A percentile compares a stretch with the other conserved stretches of the same genome.
Evolutionary conservation across 2,888 invertebrate species (phyloP).

Genomic region (Phyto melanocephala): DNA sequence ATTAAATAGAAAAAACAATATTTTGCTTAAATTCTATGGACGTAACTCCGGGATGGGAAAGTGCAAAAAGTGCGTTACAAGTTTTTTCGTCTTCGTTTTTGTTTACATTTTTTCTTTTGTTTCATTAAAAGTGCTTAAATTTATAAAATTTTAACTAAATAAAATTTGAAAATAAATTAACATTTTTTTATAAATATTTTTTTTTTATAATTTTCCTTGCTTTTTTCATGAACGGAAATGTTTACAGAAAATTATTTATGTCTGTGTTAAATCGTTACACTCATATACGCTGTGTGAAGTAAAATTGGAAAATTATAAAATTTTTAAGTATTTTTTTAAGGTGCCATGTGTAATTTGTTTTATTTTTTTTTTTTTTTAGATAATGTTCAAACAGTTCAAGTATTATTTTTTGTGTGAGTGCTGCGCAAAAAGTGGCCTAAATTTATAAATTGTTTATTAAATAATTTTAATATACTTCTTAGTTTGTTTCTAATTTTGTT

Average conservation of each 20-base stretch:
- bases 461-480: conserved; percentile 22
- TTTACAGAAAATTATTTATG: conserved; percentile 22
- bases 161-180: conserved; percentile 6
- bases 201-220: conserved; percentile 41
- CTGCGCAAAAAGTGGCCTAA: conserved; percentile 25
- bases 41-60: conserved; percentile 79
- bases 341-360: conserved; percentile 11
- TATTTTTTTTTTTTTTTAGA: neutral
- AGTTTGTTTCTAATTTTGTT: conserved; percentile 42
- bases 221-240: conserved; percentile 58
- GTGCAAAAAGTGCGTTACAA: conserved; percentile 77
- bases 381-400: conserved; percentile 16
- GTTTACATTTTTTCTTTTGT: conserved; percentile 25
- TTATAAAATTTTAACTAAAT: conserved; percentile 52
- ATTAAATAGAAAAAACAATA: conserved; percentile 1
- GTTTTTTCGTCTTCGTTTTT: conserved; percentile 66
- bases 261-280: neutral
- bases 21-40: conserved; percentile 78
- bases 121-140: conserved; percentile 56
- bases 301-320: neutral
- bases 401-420: conserved; percentile 36
- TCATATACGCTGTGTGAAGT: neutral
- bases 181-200: neutral
- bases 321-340: neutral
- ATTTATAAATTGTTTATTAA: conserved; percentile 19